A percentile compares a stretch with the other conserved stretches of the same genome.
Evolutionary conservation across 2,888 invertebrate genomes (phyloP).

Genomic region (Megaustenia siamemsis): DNA sequence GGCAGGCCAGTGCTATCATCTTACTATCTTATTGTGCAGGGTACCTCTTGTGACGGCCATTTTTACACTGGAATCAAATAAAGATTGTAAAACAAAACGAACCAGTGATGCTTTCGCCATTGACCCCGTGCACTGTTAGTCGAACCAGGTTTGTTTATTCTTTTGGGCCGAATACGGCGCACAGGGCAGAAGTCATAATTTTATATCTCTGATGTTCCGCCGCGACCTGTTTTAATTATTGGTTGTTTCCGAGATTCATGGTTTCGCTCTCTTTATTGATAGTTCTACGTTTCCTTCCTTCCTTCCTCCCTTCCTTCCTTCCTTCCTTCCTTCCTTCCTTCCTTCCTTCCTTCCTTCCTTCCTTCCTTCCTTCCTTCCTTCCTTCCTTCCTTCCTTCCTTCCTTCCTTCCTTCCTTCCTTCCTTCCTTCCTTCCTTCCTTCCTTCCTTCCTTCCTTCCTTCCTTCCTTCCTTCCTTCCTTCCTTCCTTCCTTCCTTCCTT

Average conservation of each 20-base stretch:
- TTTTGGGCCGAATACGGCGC: too few relatives aligned
- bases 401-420: not conserved
- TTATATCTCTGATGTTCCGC: too few relatives aligned
- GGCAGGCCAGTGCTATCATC: too few relatives aligned
- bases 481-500: not conserved
- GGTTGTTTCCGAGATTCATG: not conserved
- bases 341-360: constrained; percentile 6
- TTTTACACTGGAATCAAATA: too few relatives aligned
- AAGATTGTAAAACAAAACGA: too few relatives aligned
- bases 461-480: not conserved
- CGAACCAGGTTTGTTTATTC: too few relatives aligned
- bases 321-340: constrained; percentile 21
- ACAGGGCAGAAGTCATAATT: too few relatives aligned
- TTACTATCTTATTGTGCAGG: too few relatives aligned
- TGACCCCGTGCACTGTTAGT: too few relatives aligned
- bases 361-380: not conserved
- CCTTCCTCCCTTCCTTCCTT: not conserved
- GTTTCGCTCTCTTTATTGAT: not conserved
- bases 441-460: not conserved
- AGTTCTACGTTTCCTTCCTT: not conserved
- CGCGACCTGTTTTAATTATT: not conserved
- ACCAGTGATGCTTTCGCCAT: too few relatives aligned
- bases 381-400: not conserved
- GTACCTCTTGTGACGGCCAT: too few relatives aligned
- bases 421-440: not conserved